Conservation (phyloP, 2,888 invertebrate genomes). For the Cybosia mesomella region DNA sequence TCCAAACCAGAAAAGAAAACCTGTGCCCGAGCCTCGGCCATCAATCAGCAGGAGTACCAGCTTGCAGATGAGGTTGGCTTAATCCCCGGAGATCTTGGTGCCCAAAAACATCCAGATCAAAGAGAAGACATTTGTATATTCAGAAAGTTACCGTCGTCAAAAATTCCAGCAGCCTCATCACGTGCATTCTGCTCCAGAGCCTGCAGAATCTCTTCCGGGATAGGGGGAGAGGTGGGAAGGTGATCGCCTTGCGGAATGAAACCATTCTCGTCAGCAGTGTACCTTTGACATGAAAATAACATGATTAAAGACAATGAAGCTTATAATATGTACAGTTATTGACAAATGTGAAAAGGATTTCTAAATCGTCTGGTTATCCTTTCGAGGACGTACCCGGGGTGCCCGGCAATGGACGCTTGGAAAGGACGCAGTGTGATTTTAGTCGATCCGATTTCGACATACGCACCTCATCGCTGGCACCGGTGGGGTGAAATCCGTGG, state of each 20-base stretch:
- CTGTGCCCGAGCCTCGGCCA: not conserved
- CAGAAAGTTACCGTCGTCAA: constrained; percentile 73
- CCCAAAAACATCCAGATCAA: too few species aligned
- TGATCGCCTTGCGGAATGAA: constrained; percentile 79
- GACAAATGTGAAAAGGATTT: not conserved
- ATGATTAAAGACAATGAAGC: not conserved
- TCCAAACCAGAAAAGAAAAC: not conserved
- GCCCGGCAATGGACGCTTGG: too few species aligned
- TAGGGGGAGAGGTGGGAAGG: constrained; percentile 78
- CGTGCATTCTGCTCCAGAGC: constrained; percentile 80
- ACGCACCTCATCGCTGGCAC: too few species aligned
- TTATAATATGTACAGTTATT: too few species aligned
- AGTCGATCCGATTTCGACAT: too few species aligned
- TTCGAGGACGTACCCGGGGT: too few species aligned
- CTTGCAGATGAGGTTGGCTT: too few species aligned
- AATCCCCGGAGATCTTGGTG: too few species aligned
- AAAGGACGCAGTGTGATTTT: too few species aligned
- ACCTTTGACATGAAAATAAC: constrained; percentile 55
- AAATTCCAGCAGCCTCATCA: constrained; percentile 81
- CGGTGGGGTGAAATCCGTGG: too few species aligned
- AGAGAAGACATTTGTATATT: not conserved
- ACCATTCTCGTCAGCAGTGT: constrained; percentile 81
- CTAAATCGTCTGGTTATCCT: too few species aligned
- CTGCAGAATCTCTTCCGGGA: constrained; percentile 77
- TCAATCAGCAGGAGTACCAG: too few species aligned